A percentile compares a stretch with the other conserved stretches of the same genome.
Conservation (phyloP, 2,113 vertebrate species). For the Bubalus kerabau region DNA sequence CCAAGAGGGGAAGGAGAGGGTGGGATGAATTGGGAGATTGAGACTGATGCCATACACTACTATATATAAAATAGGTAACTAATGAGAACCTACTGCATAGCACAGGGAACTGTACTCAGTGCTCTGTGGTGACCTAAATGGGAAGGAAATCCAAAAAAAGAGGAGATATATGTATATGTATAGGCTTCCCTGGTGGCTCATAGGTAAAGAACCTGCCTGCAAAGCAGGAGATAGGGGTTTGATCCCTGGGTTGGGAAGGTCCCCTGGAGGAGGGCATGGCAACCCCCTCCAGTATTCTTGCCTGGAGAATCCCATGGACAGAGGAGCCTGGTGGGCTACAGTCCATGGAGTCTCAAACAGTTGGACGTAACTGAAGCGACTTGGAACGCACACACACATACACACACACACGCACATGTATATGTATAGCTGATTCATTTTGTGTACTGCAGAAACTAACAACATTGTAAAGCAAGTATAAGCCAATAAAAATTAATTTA, state of each 20-base stretch:
- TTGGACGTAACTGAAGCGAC: rapidly evolving
- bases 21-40: not conserved
- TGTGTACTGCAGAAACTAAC: not conserved
- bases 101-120: not conserved
- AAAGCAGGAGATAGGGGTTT: not conserved
- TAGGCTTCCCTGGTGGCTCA: not conserved
- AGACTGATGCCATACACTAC: not conserved
- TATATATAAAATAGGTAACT: not conserved
- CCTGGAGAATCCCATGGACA: not conserved
- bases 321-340: not conserved
- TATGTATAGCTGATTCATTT: not conserved
- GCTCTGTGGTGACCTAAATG: not conserved
- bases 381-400: not conserved
- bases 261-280: not conserved
- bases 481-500: not conserved
- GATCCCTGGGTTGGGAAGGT: not conserved
- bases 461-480: not conserved
- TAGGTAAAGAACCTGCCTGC: not conserved
- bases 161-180: not conserved
- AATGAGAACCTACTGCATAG: not conserved
- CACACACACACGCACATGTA: not conserved
- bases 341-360: not conserved
- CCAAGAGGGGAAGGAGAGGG: not conserved
- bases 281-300: not conserved
- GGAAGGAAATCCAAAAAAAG: not conserved